A percentile compares a stretch with the other conserved stretches of the same genome.
phyloP scores from a whole-genome alignment of 2,797 vertebrate genomes.

The Amniataba percoides region DNA sequence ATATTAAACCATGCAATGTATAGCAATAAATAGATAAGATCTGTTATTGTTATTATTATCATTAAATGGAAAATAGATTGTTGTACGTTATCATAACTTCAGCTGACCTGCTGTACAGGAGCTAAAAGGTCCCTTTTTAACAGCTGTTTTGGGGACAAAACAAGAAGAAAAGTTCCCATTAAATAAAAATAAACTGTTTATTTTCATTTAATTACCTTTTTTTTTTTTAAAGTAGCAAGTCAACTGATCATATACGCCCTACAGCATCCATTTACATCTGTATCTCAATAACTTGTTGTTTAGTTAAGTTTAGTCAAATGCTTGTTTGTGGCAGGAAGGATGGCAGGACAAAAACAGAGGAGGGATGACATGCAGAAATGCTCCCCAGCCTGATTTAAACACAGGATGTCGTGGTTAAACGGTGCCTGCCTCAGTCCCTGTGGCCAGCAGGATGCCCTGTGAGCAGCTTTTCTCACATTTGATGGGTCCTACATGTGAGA shows the following conservation, averaged over 20 bases:
- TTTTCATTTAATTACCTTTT: background rate
- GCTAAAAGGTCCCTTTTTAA: background rate
- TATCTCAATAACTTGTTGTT: background rate
- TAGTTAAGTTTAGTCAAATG: conserved; percentile 13
- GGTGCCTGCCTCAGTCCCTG: conserved; percentile 16
- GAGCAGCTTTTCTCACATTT: conserved; percentile 53
- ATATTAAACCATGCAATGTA: too few relatives aligned
- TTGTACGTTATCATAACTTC: conserved; percentile 1
- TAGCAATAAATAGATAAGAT: too few relatives aligned
- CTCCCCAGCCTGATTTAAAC: conserved; percentile 32
- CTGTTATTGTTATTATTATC: too few relatives aligned
- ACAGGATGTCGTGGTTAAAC: conserved; percentile 43
- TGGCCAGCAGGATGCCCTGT: conserved; percentile 26
- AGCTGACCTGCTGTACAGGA: background rate
- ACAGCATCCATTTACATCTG: background rate
- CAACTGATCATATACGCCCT: background rate
- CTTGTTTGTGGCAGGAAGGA: conserved; percentile 29
- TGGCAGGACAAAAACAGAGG: conserved; percentile 10
- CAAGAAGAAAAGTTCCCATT: background rate
- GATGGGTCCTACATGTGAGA: conserved; percentile 61
- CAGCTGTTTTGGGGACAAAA: background rate
- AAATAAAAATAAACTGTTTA: background rate
- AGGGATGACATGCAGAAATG: conserved; percentile 48
- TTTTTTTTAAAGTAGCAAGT: background rate
- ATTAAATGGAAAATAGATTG: background rate